phyloP scores from a whole-genome alignment of 2,797 vertebrate genomes.

The Champsocephalus esox region DNA sequence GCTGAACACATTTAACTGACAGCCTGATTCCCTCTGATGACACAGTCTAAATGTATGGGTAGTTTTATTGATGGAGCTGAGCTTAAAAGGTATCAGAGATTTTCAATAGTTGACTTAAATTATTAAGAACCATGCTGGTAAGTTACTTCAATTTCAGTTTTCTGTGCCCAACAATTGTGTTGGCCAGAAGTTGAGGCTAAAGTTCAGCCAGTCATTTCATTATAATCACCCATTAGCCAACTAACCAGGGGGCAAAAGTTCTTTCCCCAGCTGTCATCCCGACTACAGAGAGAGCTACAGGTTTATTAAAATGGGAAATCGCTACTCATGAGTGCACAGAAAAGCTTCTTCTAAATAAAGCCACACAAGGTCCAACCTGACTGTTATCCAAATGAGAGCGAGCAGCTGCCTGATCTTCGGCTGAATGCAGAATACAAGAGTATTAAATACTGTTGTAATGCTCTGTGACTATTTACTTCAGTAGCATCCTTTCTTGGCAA shows the following conservation, averaged over 20 bases:
- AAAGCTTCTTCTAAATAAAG: slow-evolving; percentile 32
- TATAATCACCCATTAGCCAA: slow-evolving; percentile 77
- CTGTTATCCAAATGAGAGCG: slow-evolving; percentile 22
- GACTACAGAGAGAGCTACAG: slow-evolving; percentile 58
- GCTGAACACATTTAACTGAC: not conserved
- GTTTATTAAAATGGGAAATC: slow-evolving; percentile 70
- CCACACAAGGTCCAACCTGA: slow-evolving; percentile 23
- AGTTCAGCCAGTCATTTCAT: slow-evolving; percentile 66
- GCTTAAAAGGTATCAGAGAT: not conserved
- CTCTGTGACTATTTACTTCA: not conserved
- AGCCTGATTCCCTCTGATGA: not conserved
- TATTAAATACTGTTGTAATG: not conserved
- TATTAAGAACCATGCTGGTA: not conserved
- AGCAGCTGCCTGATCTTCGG: slow-evolving; percentile 8
- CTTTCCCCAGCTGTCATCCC: slow-evolving; percentile 33
- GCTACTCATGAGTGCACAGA: slow-evolving; percentile 16
- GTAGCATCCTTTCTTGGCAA: not conserved
- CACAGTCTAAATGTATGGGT: not conserved
- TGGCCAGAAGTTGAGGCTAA: slow-evolving; percentile 29
- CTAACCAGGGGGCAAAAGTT: slow-evolving; percentile 49
- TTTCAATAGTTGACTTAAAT: not conserved
- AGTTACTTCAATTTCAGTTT: not conserved
- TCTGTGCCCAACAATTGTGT: slow-evolving; percentile 12
- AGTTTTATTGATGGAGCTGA: not conserved
- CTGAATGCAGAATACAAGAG: slow-evolving; percentile 2